A percentile compares a stretch with the other conserved stretches of the same genome.
Conservation (phyloP, 2,113 vertebrate genomes). For the Gobio gobio region DNA sequence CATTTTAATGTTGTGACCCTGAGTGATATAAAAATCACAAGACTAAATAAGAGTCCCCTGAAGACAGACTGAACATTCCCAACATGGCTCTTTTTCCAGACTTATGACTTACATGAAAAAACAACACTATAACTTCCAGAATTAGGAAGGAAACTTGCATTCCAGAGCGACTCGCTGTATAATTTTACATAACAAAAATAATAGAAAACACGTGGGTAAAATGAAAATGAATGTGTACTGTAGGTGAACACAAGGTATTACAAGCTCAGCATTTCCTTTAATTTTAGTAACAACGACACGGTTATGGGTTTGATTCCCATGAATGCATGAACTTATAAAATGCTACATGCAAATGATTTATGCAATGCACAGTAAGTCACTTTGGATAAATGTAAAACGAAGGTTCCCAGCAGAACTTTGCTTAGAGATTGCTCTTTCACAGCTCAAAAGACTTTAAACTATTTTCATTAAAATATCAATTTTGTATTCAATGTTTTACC, state of each 20-base stretch:
- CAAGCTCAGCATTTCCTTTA: neutral
- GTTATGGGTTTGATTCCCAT: neutral
- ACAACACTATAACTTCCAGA: constrained; percentile 10
- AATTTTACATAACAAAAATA: neutral
- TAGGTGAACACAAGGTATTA: neutral
- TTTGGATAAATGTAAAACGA: neutral
- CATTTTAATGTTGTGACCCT: neutral
- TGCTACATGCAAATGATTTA: too few relatives aligned
- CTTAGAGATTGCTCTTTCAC: neutral
- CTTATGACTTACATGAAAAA: constrained; percentile 30
- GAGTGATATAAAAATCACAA: constrained; percentile 36
- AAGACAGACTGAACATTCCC: constrained; percentile 14
- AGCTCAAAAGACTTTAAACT: neutral
- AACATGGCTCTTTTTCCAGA: constrained; percentile 33
- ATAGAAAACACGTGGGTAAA: constrained; percentile 4
- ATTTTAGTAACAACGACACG: neutral
- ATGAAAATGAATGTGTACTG: neutral
- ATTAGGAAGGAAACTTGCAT: constrained; percentile 17
- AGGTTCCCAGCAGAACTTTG: neutral
- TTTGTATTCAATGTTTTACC: neutral
- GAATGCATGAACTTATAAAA: neutral
- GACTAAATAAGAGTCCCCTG: constrained; percentile 16
- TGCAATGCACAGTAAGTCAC: neutral
- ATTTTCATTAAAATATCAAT: neutral
- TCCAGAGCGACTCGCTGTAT: constrained; percentile 5